Conservation (phyloP, 2,113 vertebrate species). For the Dasyprocta punctata region DNA sequence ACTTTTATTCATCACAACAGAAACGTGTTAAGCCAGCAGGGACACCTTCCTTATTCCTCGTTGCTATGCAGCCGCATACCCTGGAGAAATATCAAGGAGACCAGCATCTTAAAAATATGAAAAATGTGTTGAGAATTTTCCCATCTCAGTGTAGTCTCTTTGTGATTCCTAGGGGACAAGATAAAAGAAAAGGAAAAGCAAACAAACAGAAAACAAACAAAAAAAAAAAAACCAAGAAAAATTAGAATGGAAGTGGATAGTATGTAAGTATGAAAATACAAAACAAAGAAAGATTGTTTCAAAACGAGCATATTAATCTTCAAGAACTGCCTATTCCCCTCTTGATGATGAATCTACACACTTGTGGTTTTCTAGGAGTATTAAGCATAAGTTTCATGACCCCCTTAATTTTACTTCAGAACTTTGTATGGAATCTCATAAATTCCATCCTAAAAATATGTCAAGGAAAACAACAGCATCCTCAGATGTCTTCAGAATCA, state of each 20-base stretch:
- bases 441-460: conserved; percentile 26
- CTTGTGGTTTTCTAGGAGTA: not conserved
- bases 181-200: not conserved
- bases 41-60: not conserved
- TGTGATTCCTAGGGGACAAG: conserved; percentile 51
- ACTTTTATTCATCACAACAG: not conserved
- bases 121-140: not conserved
- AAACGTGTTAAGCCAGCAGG: conserved; percentile 23
- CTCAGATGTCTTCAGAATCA: conserved; percentile 40
- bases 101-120: conserved; percentile 19
- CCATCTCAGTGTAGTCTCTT: conserved; percentile 30
- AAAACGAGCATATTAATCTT: conserved; percentile 57
- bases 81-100: conserved; percentile 23
- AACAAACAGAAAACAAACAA: not conserved
- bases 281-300: conserved; percentile 54
- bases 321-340: conserved; percentile 44
- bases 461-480: conserved; percentile 50
- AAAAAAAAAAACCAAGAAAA: not conserved
- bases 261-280: conserved; percentile 53
- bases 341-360: conserved; percentile 35
- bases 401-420: conserved; percentile 55
- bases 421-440: conserved; percentile 33
- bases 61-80: conserved; percentile 13
- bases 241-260: not conserved
- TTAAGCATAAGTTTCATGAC: conserved; percentile 29